These are phyloP conservation scores for Spisula solida DNA, from an alignment of 2,888 invertebrate species.

Conservation along the genomic window DNA sequence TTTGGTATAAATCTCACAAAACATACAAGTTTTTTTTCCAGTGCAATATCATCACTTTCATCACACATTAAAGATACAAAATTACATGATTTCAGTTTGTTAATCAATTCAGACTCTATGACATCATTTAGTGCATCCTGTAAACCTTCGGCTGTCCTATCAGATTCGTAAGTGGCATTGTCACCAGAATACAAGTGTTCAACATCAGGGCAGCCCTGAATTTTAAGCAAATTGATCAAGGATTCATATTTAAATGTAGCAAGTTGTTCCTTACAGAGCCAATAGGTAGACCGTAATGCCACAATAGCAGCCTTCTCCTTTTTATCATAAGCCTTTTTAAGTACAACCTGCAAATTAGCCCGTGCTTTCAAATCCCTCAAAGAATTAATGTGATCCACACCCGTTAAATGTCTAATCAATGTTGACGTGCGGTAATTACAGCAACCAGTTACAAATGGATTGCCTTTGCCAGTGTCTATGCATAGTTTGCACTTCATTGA, in stretches of 20 bases:
- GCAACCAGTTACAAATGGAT: no score
- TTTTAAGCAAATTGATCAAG: neutral
- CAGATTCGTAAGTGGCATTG: neutral
- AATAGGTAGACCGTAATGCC: neutral
- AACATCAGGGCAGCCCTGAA: neutral
- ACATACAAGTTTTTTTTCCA: slow-evolving; percentile 18
- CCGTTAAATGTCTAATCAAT: no score
- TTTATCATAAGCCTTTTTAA: no score
- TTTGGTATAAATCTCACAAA: slow-evolving; percentile 8
- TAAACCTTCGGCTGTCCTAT: slow-evolving; percentile 41
- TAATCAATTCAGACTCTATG: neutral
- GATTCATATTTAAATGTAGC: neutral
- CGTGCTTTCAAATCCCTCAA: no score
- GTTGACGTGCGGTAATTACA: no score
- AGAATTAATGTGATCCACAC: no score
- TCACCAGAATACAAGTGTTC: neutral
- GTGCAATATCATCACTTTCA: slow-evolving; percentile 48
- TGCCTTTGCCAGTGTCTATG: no score
- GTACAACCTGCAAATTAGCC: no score
- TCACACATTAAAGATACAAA: slow-evolving; percentile 35
- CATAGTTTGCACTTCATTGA: no score
- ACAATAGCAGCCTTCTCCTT: neutral
- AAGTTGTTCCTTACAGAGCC: neutral
- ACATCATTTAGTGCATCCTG: slow-evolving; percentile 39
- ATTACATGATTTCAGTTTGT: slow-evolving; percentile 19